A percentile compares a stretch with the other conserved stretches of the same genome.
Evolutionary conservation across 2,888 invertebrate species (phyloP).

Genomic region (Scaptomyza cyrtandrae): DNA sequence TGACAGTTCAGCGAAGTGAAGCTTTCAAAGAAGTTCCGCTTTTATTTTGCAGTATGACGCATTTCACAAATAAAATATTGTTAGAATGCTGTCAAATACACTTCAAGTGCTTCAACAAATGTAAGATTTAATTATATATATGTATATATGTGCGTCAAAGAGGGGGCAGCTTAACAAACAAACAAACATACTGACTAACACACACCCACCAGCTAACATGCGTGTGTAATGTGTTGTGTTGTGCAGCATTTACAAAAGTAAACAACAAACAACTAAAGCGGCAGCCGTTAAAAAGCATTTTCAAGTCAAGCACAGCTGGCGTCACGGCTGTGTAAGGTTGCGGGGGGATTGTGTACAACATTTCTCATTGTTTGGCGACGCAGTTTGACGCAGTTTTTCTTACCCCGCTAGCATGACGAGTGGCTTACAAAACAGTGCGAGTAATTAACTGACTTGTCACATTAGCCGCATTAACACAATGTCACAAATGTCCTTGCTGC

Average conservation of each 20-base stretch:
- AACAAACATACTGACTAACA: conserved; percentile 49
- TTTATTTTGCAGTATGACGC: neutral
- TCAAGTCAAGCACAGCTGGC: conserved; percentile 65
- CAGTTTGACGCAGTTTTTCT: conserved; percentile 47
- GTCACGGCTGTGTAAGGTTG: neutral
- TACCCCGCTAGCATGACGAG: conserved; percentile 18
- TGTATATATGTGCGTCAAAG: conserved; percentile 45
- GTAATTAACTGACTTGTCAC: conserved; percentile 80
- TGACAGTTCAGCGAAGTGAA: conserved; percentile 15
- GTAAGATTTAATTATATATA: conserved; percentile 73
- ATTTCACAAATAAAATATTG: conserved; percentile 61
- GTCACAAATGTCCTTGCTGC: conserved; percentile 66
- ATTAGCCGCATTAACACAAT: conserved; percentile 80
- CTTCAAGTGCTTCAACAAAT: conserved; percentile 61
- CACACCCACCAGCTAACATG: conserved; percentile 7
- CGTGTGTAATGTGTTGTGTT: conserved; percentile 13
- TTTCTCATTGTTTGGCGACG: conserved; percentile 50
- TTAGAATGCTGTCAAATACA: conserved; percentile 53
- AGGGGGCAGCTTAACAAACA: conserved; percentile 40
- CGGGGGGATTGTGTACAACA: neutral
- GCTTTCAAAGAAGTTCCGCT: conserved; percentile 9
- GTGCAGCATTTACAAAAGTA: conserved; percentile 65
- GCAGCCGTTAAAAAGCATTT: conserved; percentile 68
- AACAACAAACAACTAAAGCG: conserved; percentile 66
- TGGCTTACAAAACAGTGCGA: conserved; percentile 56